Percentiles rank a stretch among this genome's conserved stretches.
phyloP scores from a whole-genome alignment of 2,888 invertebrate genomes.

The Eupithecia dodoneata region DNA sequence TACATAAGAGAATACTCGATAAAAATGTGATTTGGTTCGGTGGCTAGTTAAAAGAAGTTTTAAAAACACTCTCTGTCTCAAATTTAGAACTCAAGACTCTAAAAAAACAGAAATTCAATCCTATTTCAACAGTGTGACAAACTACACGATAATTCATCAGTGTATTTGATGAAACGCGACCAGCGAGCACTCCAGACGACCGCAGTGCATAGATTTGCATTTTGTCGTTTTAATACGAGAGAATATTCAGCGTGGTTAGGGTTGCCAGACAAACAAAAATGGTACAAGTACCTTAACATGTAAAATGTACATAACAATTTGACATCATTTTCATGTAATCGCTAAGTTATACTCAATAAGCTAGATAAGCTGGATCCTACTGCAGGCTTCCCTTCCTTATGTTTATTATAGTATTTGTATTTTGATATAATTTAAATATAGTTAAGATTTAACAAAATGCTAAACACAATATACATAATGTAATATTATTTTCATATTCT shows the following conservation, averaged over 20 bases:
- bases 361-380: background rate
- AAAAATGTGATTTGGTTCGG: background rate
- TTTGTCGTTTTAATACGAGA: conserved; percentile 83
- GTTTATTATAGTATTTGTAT: no score
- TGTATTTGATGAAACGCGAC: conserved; percentile 78
- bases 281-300: background rate
- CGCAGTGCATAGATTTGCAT: conserved; percentile 83
- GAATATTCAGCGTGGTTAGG: conserved; percentile 77
- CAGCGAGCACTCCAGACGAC: conserved; percentile 76
- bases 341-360: background rate
- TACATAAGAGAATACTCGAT: background rate
- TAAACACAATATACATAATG: no score
- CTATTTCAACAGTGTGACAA: conserved; percentile 61
- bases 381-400: background rate
- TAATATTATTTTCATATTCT: no score
- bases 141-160: conserved; percentile 75
- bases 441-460: no score
- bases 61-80: no score
- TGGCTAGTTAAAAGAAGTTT: no score
- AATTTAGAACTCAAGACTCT: no score
- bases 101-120: background rate
- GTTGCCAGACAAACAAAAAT: conserved; percentile 33
- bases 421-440: background rate
- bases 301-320: background rate
- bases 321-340: background rate